Percentiles rank a stretch among this genome's conserved stretches.
Conservation (phyloP, 2,797 vertebrate species). For the Lerista edwardsae region DNA sequence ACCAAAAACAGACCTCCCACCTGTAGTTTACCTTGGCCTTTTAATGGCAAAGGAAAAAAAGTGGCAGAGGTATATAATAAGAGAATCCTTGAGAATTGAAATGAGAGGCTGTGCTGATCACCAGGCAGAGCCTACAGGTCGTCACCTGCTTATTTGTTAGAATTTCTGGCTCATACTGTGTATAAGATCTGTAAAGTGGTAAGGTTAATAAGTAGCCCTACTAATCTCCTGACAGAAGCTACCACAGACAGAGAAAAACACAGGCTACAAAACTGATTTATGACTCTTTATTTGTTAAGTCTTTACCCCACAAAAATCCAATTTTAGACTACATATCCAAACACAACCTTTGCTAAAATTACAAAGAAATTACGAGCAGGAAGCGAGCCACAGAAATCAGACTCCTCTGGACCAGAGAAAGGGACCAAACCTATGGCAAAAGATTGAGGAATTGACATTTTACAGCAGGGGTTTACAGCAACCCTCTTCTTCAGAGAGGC, state of each 20-base stretch:
- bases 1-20: background rate
- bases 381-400: background rate
- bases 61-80: background rate
- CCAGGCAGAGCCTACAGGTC: background rate
- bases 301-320: background rate
- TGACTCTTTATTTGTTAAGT: conserved; percentile 6
- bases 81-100: background rate
- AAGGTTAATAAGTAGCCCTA: background rate
- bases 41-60: background rate
- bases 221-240: conserved; percentile 8
- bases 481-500: no score
- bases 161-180: background rate
- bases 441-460: no score
- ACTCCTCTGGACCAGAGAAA: background rate
- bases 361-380: background rate
- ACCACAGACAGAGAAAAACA: conserved; percentile 11
- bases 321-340: background rate
- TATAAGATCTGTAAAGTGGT: background rate
- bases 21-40: background rate
- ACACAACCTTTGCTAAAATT: conserved; percentile 28
- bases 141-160: background rate
- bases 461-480: no score
- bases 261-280: conserved; percentile 14
- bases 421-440: background rate
- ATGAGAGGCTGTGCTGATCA: background rate